Evolutionary conservation across 2,797 vertebrate genomes (phyloP), one percentile per base, ranked within the genome.

Genomic region (Gastrophryne carolinensis): DNA sequence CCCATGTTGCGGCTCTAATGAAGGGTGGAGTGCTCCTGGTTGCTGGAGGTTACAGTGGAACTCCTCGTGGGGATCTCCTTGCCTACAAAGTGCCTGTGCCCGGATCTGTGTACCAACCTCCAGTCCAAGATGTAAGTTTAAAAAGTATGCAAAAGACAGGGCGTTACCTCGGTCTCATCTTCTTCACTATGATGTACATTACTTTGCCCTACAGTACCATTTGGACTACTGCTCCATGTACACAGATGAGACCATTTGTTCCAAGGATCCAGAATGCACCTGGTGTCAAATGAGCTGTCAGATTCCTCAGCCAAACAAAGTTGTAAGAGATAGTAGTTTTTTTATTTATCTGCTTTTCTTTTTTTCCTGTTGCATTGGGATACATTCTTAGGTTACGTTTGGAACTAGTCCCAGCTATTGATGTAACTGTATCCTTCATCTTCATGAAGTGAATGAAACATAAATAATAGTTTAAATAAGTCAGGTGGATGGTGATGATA

Each of bases 251-350:
- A 92, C 87, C 21, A 90, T 92, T 78, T 97, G 95, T 65, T 90
- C 93, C 39, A 94, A 93, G 82, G 96, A 97, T 81, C 95, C 95
- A 0, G 94, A 94, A 56, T 97, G 95, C 84, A 94, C 93, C 78
- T 97, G 95, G 95, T 97, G 95, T 82, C 91, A 93, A 83, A 91
- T 90, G 1, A 92, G 93, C 47, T 97, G 95, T 84, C 90, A 95
- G 79, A 94, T 94, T 49, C 94, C 91, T 19, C 92, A 95, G 80
- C 92, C 92, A 21, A 89, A 86, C 15, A 87, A 94, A 72, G 89
- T 87, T 69, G 95, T 97, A 93, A 89, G 74, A 84, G 4, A 2
- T 11, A n/a, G 6, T 11, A n/a, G 2, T 2, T 47, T 47, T 52
- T 50, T 24, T 19, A 7, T 12, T 9, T 52, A 2, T 23, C 2